phyloP scores from a whole-genome alignment of 2,888 invertebrate genomes.

The Uropetala carovei region DNA sequence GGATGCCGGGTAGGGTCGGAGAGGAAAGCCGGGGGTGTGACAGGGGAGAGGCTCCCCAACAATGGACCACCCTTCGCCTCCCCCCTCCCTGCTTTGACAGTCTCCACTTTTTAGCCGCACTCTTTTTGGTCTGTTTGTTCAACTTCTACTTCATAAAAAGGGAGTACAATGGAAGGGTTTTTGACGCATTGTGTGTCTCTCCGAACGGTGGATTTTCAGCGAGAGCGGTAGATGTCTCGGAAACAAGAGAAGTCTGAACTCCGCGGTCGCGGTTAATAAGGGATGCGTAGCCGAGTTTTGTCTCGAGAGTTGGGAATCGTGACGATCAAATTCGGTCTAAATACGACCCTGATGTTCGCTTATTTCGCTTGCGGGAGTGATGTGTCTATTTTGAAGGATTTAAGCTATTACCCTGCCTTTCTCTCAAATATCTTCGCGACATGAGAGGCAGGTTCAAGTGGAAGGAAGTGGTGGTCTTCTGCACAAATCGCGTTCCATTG shows the following conservation, averaged over 20 bases:
- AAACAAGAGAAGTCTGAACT: background rate
- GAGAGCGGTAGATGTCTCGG: background rate
- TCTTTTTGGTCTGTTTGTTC: constrained; percentile 44
- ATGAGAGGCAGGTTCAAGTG: too few species aligned
- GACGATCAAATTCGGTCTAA: background rate
- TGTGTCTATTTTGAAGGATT: too few species aligned
- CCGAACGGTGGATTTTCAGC: background rate
- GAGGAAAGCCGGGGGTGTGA: background rate
- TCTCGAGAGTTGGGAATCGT: background rate
- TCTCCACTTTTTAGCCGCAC: constrained; percentile 1
- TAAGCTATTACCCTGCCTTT: too few species aligned
- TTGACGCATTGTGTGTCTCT: constrained; percentile 21
- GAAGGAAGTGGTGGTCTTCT: too few species aligned
- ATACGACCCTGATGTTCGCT: background rate
- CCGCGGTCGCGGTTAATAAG: background rate
- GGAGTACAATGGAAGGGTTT: constrained; percentile 34
- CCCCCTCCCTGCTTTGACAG: constrained; percentile 17
- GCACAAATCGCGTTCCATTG: too few species aligned
- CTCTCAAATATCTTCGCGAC: too few species aligned
- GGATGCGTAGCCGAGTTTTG: background rate
- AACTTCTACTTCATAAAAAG: constrained; percentile 37
- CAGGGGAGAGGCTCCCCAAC: background rate
- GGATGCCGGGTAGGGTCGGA: background rate
- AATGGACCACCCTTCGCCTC: background rate
- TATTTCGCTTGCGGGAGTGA: too few species aligned